These are phyloP conservation scores for Dromococcyx pavoninus DNA, from an alignment of 2,797 vertebrate species.

Conservation along the genomic window DNA sequence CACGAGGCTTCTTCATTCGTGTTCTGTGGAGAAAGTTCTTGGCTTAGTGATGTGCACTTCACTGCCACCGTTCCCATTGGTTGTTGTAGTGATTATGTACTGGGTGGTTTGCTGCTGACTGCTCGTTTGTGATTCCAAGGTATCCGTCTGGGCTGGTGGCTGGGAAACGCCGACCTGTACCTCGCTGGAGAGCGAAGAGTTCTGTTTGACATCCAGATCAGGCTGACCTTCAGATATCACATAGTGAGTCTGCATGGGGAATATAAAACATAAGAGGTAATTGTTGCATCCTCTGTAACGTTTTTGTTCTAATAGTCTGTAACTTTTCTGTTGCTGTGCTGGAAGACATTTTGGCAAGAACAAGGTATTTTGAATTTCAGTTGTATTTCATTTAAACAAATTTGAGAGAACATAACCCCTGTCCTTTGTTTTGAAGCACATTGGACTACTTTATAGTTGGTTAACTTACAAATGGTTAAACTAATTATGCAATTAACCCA, in stretches of 20 bases:
- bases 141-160: conserved; percentile 76
- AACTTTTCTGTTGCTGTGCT: background rate
- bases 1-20: background rate
- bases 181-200: conserved; percentile 63
- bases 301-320: background rate
- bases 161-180: conserved; percentile 76
- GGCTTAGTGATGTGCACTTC: conserved; percentile 93
- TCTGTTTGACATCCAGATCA: conserved; percentile 88
- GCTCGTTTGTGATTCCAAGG: conserved; percentile 82
- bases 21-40: conserved; percentile 65
- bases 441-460: background rate
- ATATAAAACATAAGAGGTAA: background rate
- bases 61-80: conserved; percentile 82
- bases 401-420: background rate
- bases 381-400: background rate
- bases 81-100: conserved; percentile 95
- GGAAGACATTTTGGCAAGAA: background rate
- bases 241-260: conserved; percentile 86
- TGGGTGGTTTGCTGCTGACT: conserved; percentile 86
- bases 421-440: background rate
- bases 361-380: background rate
- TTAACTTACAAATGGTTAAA: background rate
- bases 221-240: conserved; percentile 93
- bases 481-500: background rate
- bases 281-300: background rate